These are phyloP conservation scores for Parnassius apollo DNA, from an alignment of 2,888 invertebrate species.

Conservation along the genomic window DNA sequence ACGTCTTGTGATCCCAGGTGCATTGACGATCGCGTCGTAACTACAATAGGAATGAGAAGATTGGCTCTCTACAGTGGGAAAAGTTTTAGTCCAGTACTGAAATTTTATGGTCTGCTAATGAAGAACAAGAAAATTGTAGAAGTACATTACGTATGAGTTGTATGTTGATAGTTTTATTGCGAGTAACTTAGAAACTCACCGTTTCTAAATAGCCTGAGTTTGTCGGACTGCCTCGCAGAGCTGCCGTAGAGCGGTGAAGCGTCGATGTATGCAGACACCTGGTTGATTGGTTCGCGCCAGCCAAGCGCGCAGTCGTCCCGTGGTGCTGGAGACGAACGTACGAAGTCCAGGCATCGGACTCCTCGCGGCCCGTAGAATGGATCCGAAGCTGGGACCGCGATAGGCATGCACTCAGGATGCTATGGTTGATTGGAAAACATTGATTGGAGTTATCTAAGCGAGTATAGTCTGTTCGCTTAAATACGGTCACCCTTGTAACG, in stretches of 20 bases:
- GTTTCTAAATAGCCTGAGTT: slow-evolving; percentile 87
- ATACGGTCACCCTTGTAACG: no score
- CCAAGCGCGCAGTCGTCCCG: slow-evolving; percentile 90
- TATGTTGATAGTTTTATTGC: no score
- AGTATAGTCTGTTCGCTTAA: no score
- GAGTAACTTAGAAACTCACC: slow-evolving; percentile 66
- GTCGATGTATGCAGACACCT: slow-evolving; percentile 90
- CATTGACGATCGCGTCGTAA: no score
- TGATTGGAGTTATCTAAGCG: no score
- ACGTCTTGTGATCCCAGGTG: no score
- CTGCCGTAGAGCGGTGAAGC: slow-evolving; percentile 92
- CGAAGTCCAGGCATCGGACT: slow-evolving; percentile 90
- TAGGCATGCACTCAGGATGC: slow-evolving; percentile 94
- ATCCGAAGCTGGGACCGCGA: slow-evolving; percentile 86
- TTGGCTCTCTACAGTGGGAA: no score
- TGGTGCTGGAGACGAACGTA: slow-evolving; percentile 90
- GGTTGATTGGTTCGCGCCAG: slow-evolving; percentile 92
- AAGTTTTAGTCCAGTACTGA: no score
- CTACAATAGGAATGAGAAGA: no score
- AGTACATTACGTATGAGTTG: no score
- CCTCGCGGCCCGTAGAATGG: slow-evolving; percentile 86
- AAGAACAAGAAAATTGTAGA: no score
- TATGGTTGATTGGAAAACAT: slow-evolving; percentile 42
- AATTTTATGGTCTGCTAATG: no score
- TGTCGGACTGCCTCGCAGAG: slow-evolving; percentile 86